Conservation (phyloP, 2,888 invertebrate genomes). For the Luffia ferchaultella region DNA sequence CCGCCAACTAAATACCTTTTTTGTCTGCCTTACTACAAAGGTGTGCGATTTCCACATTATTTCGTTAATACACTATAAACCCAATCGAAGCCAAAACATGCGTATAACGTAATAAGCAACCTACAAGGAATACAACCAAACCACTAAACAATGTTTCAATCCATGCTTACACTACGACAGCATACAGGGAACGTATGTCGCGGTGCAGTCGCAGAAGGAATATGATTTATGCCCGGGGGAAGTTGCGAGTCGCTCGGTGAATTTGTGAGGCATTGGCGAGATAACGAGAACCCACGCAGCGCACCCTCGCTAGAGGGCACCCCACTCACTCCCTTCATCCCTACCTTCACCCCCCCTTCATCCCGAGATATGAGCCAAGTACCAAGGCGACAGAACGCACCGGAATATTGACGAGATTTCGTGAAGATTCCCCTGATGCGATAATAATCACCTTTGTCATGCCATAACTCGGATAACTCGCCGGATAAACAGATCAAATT, state of each 20-base stretch:
- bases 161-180: not conserved
- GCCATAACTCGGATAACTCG: not conserved
- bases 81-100: no score
- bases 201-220: not conserved
- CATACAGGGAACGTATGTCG: not conserved
- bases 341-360: not conserved
- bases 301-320: not conserved
- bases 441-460: not conserved
- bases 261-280: not conserved
- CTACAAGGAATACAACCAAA: no score
- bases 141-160: not conserved
- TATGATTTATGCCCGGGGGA: not conserved
- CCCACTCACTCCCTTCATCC: not conserved
- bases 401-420: not conserved
- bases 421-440: not conserved
- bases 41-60: no score
- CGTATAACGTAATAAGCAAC: no score
- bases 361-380: not conserved
- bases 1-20: no score
- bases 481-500: not conserved
- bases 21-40: no score
- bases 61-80: no score
- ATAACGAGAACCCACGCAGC: not conserved
- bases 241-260: not conserved
- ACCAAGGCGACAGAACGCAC: not conserved